Conservation (phyloP, 2,113 vertebrate genomes). For the Camarhynchus parvulus region DNA sequence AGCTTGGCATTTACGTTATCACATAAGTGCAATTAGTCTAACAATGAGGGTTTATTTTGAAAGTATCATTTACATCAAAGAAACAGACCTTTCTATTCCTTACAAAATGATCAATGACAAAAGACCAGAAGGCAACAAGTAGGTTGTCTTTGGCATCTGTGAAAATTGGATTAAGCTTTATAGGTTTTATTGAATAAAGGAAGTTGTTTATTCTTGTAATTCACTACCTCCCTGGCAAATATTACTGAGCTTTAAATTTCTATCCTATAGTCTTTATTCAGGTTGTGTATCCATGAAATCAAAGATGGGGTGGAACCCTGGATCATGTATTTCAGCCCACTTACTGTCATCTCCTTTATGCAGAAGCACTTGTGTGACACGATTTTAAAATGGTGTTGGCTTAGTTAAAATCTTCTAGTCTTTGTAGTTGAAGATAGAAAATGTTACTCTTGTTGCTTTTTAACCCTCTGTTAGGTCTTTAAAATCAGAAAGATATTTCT, state of each 20-base stretch:
- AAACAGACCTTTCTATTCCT: neutral
- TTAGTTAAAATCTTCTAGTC: neutral
- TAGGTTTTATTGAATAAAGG: neutral
- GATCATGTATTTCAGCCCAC: neutral
- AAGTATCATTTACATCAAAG: neutral
- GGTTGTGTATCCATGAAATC: neutral
- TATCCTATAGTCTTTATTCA: neutral
- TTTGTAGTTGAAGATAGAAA: neutral
- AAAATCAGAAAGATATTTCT: neutral
- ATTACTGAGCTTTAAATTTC: neutral
- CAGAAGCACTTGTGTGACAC: neutral
- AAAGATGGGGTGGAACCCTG: neutral
- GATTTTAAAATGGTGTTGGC: neutral
- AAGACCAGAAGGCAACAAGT: neutral
- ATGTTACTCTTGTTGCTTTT: neutral
- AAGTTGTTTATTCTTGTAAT: neutral
- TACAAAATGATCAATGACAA: neutral
- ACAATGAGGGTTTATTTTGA: neutral
- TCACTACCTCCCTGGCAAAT: neutral
- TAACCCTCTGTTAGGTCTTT: neutral
- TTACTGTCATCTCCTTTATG: neutral
- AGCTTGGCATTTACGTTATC: slow-evolving; percentile 2
- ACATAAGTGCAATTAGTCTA: slow-evolving; percentile 18
- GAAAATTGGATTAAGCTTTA: neutral
- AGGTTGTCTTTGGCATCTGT: neutral